Evolutionary conservation across 1,140 invertebrate genomes (phyloP), one percentile per base, ranked within the genome.

Genomic region (Mylabris phalerata): DNA sequence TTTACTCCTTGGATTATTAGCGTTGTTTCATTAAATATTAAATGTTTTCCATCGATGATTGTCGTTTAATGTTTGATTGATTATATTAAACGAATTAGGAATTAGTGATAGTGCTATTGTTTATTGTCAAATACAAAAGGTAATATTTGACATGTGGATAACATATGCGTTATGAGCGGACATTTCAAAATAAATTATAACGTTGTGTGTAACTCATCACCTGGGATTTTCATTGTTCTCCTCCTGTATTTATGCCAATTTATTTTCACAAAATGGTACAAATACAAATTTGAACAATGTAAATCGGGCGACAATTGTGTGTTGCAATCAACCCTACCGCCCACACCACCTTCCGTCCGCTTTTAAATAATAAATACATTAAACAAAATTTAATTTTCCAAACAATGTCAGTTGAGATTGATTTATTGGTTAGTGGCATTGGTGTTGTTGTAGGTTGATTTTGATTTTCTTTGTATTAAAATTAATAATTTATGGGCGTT

Each of bases 41-140:
- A 32, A 4, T 32, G 32, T 32, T 32, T 19, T 45, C 10, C 7
- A n/a, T 13, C 32, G 51, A 46, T 54, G 32, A 45, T 27, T 42
- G 51, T n/a, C 51, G 42, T 44, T 40, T 10, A 48, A 48, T 25
- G 38, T 55, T 55, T 55, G 52, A 55, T 55, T 55, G 52, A 55
- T 55, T 47, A 55, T 55, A 43, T 55, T 55, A 55, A 47, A 4
- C 26, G 44, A 55, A 55, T 47, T 55, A 42, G 52, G 52, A 55
- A 59, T 61, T 63, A 42, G 9, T 42, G 59, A 44, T 51, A 60
- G 57, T 66, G 65, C 51, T 59, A 67, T 65, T 67, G 66, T 67
- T 66, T 65, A 64, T 65, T 67, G 65, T 67, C 65, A 63, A 67
- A 65, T 46, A 64, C 65, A 63, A 63, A 61, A 63, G 63, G 63